Percentiles rank a stretch among this genome's conserved stretches.
These are phyloP conservation scores for Pseudochirops corinnae DNA, from an alignment of 2,797 vertebrate genomes.

Conservation along the genomic window DNA sequence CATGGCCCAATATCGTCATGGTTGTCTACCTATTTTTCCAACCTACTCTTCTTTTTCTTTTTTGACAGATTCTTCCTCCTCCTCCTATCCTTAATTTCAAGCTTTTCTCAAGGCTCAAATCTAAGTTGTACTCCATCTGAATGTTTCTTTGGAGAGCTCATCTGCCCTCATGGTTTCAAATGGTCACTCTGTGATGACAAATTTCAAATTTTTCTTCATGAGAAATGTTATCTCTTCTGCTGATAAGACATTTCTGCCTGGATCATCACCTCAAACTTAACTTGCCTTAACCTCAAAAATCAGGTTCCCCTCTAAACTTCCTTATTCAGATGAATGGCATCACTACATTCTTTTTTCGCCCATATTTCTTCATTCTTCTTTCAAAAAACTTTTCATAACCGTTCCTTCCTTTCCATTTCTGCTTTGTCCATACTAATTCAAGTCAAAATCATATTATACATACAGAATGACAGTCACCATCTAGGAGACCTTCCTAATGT, in stretches of 20 bases:
- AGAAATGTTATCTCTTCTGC: not conserved
- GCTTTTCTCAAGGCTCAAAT: not conserved
- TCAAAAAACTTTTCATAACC: conserved; percentile 2
- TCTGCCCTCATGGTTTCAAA: not conserved
- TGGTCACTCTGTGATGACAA: not conserved
- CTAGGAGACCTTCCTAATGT: not conserved
- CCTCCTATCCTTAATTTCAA: not conserved
- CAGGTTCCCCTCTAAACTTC: not conserved
- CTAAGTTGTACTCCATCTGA: not conserved
- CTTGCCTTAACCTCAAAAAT: conserved; percentile 6
- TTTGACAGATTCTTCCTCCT: not conserved
- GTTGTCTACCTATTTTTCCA: not conserved
- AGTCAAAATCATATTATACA: not conserved
- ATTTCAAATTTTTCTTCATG: not conserved
- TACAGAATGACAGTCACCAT: not conserved
- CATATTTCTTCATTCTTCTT: not conserved
- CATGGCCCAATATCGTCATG: not conserved
- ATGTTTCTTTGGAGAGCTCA: not conserved
- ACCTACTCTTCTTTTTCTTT: not conserved
- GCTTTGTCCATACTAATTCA: not conserved
- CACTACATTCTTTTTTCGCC: conserved; percentile 14
- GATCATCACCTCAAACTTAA: not conserved
- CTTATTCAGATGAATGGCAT: not conserved
- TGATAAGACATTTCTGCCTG: not conserved
- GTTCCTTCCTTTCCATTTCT: not conserved